These are phyloP conservation scores for Ispidina picta DNA, from an alignment of 2,797 vertebrate genomes.

Conservation along the genomic window DNA sequence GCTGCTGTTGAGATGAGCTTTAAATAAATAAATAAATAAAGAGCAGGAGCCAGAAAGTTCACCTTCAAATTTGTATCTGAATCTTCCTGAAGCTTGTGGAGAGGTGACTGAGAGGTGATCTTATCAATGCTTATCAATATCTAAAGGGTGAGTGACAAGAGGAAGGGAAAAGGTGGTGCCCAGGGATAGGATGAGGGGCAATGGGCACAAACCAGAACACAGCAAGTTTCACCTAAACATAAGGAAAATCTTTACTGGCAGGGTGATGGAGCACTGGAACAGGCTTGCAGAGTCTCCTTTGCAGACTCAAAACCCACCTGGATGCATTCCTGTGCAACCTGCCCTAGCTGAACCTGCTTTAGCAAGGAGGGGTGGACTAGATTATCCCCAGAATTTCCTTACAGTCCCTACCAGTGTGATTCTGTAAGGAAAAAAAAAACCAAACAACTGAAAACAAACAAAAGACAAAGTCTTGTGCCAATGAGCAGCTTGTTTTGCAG, in stretches of 20 bases:
- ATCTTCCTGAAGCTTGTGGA: background rate
- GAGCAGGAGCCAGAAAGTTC: background rate
- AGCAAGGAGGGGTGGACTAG: too few species aligned
- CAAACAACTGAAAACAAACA: too few species aligned
- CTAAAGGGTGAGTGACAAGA: background rate
- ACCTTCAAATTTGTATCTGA: background rate
- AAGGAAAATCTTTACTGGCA: background rate
- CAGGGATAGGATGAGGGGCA: background rate
- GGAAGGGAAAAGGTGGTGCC: background rate
- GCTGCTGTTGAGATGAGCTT: constrained; percentile 9
- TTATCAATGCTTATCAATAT: background rate
- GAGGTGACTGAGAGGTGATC: too few species aligned
- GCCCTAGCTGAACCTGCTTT: too few species aligned
- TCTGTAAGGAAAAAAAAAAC: background rate
- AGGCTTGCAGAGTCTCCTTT: background rate
- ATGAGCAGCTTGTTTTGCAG: background rate
- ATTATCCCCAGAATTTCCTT: too few species aligned
- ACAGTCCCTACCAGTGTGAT: background rate
- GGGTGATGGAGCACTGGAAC: background rate
- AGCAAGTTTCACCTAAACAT: background rate
- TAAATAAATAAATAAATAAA: constrained; percentile 39
- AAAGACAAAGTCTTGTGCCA: background rate
- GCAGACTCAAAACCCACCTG: too few species aligned
- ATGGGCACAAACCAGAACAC: background rate
- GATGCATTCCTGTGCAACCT: too few species aligned